Conservation (phyloP, 2,888 invertebrate genomes). For the Melinaea menophilus region DNA sequence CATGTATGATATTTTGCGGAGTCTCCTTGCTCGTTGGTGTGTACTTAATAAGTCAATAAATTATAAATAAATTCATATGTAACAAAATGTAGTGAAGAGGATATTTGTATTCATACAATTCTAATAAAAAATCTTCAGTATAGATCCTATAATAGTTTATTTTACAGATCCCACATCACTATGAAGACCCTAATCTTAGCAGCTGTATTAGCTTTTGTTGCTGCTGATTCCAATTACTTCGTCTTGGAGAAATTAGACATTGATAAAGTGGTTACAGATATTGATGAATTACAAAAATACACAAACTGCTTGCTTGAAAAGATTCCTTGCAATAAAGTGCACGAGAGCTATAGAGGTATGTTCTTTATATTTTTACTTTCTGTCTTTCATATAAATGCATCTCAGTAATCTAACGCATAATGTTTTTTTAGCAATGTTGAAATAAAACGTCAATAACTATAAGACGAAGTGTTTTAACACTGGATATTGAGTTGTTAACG, state of each 20-base stretch:
- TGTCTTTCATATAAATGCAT: no score
- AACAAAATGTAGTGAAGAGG: no score
- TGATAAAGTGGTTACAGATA: background rate
- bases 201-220: constrained; percentile 6
- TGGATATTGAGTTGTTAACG: no score
- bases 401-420: no score
- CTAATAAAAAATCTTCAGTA: no score
- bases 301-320: constrained; percentile 4
- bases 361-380: constrained; percentile 4
- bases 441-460: background rate
- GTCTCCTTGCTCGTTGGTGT: no score
- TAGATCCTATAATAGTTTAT: no score
- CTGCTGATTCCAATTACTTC: background rate
- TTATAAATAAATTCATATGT: no score
- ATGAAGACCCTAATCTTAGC: constrained; percentile 12
- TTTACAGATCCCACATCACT: background rate
- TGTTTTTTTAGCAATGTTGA: no score
- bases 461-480: constrained; percentile 6
- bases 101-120: no score
- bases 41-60: no score
- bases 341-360: constrained; percentile 37
- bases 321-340: constrained; percentile 3
- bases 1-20: no score
- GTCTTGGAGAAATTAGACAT: background rate
- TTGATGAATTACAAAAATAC: background rate